Percentiles rank a stretch among this genome's conserved stretches.
Conservation (phyloP, 2,888 invertebrate species). For the Eupithecia centaureata region DNA sequence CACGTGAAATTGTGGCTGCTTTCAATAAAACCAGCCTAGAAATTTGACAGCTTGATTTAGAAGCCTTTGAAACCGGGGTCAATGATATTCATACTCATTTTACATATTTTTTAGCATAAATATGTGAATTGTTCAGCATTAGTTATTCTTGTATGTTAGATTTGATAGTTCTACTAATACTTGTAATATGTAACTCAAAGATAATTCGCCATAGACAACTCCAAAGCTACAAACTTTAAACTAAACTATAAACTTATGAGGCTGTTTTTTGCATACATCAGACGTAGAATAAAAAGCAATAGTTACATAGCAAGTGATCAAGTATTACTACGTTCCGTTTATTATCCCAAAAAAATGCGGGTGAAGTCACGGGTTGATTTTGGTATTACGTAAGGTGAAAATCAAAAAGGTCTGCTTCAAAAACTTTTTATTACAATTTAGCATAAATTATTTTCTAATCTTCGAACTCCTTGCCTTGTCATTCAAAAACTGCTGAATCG, state of each 20-base stretch:
- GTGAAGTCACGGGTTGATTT: not conserved
- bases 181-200: no score
- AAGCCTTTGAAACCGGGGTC: not conserved
- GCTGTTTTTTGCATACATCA: no score
- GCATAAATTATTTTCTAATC: not conserved
- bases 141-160: no score
- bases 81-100: not conserved
- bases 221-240: no score
- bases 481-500: slow-evolving; percentile 39
- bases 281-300: no score
- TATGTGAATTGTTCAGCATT: no score
- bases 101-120: no score
- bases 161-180: no score
- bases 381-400: not conserved
- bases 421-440: not conserved
- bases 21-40: not conserved
- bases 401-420: not conserved
- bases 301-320: no score
- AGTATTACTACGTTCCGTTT: no score
- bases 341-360: not conserved
- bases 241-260: no score
- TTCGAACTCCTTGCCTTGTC: slow-evolving; percentile 22
- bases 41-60: not conserved
- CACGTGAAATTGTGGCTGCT: not conserved
- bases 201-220: no score